These are phyloP conservation scores for Cossypha polioptera DNA, from an alignment of 2,797 vertebrate genomes.

Conservation along the genomic window DNA sequence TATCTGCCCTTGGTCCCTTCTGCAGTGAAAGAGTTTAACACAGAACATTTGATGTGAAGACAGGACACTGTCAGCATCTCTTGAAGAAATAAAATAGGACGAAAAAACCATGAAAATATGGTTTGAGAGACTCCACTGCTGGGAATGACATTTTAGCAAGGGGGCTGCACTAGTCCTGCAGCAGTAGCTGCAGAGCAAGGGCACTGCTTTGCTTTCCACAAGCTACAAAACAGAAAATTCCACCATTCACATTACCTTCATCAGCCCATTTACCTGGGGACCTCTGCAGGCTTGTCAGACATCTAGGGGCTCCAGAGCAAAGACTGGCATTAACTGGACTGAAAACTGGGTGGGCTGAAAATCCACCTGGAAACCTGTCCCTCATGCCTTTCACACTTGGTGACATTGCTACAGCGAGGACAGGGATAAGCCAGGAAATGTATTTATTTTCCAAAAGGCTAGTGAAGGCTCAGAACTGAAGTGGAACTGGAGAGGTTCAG, in stretches of 20 bases:
- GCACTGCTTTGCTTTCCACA: neutral
- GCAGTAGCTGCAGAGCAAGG: neutral
- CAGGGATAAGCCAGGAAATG: neutral
- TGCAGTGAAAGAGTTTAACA: neutral
- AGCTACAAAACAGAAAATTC: neutral
- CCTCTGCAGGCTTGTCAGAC: neutral
- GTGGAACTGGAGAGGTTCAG: neutral
- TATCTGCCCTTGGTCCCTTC: neutral
- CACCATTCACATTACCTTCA: neutral
- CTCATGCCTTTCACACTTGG: fast-evolving
- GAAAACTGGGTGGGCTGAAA: neutral
- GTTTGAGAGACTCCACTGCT: neutral
- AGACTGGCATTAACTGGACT: neutral
- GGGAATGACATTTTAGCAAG: neutral
- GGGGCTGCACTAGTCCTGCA: neutral
- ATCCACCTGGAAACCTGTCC: neutral
- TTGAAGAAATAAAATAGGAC: neutral
- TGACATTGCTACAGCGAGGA: neutral
- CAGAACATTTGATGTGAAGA: neutral
- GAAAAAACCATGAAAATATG: neutral
- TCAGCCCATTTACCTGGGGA: neutral
- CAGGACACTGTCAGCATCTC: neutral
- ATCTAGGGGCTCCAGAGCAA: neutral
- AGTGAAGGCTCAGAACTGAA: neutral
- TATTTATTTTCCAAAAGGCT: neutral